Percentiles rank a stretch among this genome's conserved stretches.
Conservation (phyloP, 2,113 vertebrate species). For the Donacobius atricapilla region DNA sequence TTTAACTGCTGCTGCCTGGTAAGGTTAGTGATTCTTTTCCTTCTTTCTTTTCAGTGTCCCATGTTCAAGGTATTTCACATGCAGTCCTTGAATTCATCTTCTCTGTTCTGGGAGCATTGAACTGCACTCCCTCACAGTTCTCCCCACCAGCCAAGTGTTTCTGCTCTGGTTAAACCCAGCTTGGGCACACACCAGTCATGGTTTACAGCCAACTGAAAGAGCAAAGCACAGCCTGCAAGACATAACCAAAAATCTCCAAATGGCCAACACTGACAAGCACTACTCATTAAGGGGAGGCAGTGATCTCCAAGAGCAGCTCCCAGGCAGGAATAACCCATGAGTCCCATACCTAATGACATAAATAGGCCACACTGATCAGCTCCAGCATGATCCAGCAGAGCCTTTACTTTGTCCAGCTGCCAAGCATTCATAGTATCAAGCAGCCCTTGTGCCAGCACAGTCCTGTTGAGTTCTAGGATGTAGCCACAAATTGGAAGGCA, state of each 20-base stretch:
- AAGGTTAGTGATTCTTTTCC: accelerated
- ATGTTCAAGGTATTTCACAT: background rate
- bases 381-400: background rate
- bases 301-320: background rate
- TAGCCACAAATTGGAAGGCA: background rate
- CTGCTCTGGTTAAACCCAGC: background rate
- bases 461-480: background rate
- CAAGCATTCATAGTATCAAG: background rate
- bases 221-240: background rate
- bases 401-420: background rate
- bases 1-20: background rate
- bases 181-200: background rate
- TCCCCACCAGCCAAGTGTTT: background rate
- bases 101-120: background rate
- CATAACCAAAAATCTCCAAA: background rate
- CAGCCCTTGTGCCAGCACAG: background rate
- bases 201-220: background rate
- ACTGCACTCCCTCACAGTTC: background rate
- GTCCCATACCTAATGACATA: slow-evolving; percentile 1
- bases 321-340: background rate
- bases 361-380: background rate
- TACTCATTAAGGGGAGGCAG: background rate
- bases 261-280: background rate
- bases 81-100: background rate
- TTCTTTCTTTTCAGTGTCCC: background rate